A percentile compares a stretch with the other conserved stretches of the same genome.
These are phyloP conservation scores for Adelges cooleyi DNA, from an alignment of 1,140 invertebrate genomes.

Conservation along the genomic window DNA sequence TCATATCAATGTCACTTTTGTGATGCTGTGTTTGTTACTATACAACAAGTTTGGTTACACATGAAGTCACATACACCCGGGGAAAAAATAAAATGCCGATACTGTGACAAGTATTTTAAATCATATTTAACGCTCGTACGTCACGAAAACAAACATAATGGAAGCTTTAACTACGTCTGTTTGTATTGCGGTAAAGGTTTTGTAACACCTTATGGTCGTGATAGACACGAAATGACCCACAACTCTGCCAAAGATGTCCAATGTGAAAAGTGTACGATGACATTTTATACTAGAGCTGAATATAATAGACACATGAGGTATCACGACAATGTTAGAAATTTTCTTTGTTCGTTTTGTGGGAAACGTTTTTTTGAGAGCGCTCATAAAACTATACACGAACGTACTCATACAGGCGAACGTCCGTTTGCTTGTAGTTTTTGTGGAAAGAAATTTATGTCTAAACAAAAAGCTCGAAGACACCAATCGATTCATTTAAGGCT, in stretches of 20 bases:
- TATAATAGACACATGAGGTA: constrained; percentile 25
- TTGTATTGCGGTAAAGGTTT: constrained; percentile 20
- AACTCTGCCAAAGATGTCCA: constrained; percentile 13
- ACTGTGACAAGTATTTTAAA: constrained; percentile 23
- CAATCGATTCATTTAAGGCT: constrained; percentile 12
- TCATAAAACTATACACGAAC: constrained; percentile 23
- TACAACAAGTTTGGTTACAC: constrained; percentile 23
- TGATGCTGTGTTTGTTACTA: constrained; percentile 16
- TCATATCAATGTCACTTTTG: constrained; percentile 16
- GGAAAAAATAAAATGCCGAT: constrained; percentile 20
- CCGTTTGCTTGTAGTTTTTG: constrained; percentile 25
- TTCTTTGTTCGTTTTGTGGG: constrained; percentile 21
- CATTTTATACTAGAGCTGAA: constrained; percentile 19
- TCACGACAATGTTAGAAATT: constrained; percentile 19
- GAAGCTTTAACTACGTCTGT: constrained; percentile 9
- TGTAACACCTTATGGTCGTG: constrained; percentile 19
- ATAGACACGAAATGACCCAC: constrained; percentile 24
- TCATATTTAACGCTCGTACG: constrained; percentile 18
- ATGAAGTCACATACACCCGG: constrained; percentile 20
- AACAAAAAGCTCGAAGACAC: constrained; percentile 20
- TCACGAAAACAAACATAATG: constrained; percentile 25
- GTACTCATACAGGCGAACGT: constrained; percentile 13
- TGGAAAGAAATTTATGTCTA: constrained; percentile 25
- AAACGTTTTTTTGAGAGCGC: constrained; percentile 25
- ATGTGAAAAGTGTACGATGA: constrained; percentile 23